phyloP scores from a whole-genome alignment of 2,113 vertebrate genomes.

The Bagarius yarrelli region DNA sequence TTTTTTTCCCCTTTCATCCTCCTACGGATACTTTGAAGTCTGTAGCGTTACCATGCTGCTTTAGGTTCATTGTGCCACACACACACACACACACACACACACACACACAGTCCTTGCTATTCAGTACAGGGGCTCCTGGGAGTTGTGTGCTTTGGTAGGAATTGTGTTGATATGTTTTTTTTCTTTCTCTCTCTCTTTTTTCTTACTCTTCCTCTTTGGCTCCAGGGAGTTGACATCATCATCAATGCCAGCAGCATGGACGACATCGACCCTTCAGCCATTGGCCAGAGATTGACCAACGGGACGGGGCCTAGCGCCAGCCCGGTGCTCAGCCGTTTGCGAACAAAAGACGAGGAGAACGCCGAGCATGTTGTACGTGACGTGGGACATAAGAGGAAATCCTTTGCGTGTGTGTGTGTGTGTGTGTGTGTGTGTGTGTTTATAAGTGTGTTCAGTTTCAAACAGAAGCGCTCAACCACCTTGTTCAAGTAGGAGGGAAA shows the following conservation, averaged over 20 bases:
- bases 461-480: constrained; percentile 23
- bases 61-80: constrained; percentile 4
- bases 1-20: constrained; percentile 30
- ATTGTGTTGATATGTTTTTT: constrained; percentile 30
- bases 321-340: constrained; percentile 89
- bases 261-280: constrained; percentile 89
- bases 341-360: constrained; percentile 81
- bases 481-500: constrained; percentile 42
- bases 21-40: constrained; percentile 29
- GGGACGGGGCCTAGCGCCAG: constrained; percentile 84
- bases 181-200: constrained; percentile 1
- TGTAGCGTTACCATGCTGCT: constrained; percentile 4
- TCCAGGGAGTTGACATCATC: constrained; percentile 87
- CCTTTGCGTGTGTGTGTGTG: constrained; percentile 10
- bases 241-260: constrained; percentile 95
- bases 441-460: constrained; percentile 37
- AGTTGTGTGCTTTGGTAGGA: constrained; percentile 33
- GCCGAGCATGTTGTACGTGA: constrained; percentile 76
- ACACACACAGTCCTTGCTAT: constrained; percentile 25
- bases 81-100: constrained; percentile 21
- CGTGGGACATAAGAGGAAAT: background rate
- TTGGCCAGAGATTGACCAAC: constrained; percentile 89
- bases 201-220: background rate
- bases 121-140: constrained; percentile 33
- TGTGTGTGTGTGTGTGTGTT: constrained; percentile 15